These are phyloP conservation scores for Cardinalis cardinalis DNA, from an alignment of 2,113 vertebrate species.

Conservation along the genomic window DNA sequence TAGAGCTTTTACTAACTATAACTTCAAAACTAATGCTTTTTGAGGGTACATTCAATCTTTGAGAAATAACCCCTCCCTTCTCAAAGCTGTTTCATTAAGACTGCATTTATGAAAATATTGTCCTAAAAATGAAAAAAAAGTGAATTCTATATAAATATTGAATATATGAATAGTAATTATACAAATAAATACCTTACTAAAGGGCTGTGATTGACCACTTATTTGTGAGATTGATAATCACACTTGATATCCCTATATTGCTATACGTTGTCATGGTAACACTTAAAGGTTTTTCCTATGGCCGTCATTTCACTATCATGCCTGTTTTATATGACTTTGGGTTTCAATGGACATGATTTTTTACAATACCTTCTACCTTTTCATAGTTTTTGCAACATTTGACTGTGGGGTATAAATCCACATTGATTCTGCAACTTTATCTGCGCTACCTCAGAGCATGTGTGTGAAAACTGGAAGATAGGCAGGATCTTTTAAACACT, in stretches of 20 bases:
- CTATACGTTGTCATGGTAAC: background rate
- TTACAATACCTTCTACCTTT: background rate
- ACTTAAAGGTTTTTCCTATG: background rate
- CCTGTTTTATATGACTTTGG: background rate
- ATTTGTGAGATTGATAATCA: background rate
- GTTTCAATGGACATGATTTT: background rate
- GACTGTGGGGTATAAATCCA: background rate
- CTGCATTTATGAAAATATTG: background rate
- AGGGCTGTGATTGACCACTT: background rate
- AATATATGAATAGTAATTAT: background rate
- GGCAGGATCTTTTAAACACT: background rate
- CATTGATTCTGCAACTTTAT: background rate
- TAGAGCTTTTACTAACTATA: background rate
- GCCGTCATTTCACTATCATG: background rate
- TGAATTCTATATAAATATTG: background rate
- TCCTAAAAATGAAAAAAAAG: background rate
- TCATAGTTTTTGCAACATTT: background rate
- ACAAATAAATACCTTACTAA: background rate
- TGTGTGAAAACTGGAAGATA: background rate
- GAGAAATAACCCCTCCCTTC: background rate
- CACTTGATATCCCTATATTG: background rate
- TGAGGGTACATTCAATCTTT: background rate
- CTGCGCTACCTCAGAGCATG: background rate
- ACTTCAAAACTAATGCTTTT: background rate
- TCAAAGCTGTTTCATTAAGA: background rate